A percentile compares a stretch with the other conserved stretches of the same genome.
Conservation (phyloP, 1,140 invertebrate genomes). For the Lepidurus packardi region DNA sequence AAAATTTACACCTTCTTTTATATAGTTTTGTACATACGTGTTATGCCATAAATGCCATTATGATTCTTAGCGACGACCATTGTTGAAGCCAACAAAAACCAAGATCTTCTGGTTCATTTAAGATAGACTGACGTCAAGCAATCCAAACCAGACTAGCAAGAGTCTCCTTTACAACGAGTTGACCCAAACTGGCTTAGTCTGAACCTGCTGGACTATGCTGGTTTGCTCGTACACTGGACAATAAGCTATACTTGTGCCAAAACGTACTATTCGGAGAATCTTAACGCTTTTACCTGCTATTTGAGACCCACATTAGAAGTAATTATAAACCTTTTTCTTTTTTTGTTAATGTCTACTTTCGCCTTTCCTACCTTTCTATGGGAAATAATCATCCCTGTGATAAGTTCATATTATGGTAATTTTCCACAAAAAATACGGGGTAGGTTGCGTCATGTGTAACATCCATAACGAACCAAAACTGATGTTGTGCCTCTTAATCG, state of each 20-base stretch:
- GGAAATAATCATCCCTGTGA: too few relatives aligned
- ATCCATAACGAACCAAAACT: neutral
- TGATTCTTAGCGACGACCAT: neutral
- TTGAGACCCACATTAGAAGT: too few relatives aligned
- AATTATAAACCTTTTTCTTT: too few relatives aligned
- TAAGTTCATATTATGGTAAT: too few relatives aligned
- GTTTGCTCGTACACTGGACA: neutral
- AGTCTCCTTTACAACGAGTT: neutral
- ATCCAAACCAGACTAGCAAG: conserved; percentile 1
- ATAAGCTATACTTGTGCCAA: neutral
- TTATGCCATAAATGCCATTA: conserved; percentile 1
- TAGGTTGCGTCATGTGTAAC: neutral
- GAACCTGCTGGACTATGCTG: neutral
- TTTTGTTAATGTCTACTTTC: too few relatives aligned
- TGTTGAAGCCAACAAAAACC: neutral
- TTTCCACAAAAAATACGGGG: too few relatives aligned
- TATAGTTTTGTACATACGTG: neutral
- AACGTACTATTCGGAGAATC: neutral
- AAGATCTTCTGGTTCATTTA: neutral
- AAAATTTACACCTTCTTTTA: neutral
- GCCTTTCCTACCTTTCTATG: too few relatives aligned
- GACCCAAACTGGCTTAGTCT: neutral
- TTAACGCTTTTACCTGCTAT: neutral
- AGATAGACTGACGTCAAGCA: conserved; percentile 18
- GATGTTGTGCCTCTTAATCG: neutral